phyloP scores from a whole-genome alignment of 2,888 invertebrate genomes.

The Watsonalla binaria region DNA sequence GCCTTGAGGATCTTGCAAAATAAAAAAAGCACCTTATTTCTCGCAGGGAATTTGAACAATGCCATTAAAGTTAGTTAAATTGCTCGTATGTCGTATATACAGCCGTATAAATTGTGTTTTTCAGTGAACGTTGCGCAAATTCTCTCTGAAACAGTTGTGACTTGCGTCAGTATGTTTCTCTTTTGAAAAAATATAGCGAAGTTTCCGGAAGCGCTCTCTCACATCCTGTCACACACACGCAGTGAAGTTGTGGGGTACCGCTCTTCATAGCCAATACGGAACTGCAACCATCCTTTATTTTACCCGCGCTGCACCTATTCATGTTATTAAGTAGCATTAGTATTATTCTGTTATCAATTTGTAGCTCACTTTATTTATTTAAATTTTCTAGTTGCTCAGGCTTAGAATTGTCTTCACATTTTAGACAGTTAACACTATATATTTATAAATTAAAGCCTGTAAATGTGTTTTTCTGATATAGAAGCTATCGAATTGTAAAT shows the following conservation, averaged over 20 bases:
- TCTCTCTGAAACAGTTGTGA: constrained; percentile 30
- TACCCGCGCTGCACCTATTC: not conserved
- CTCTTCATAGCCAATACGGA: constrained; percentile 4
- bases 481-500: no score
- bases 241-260: constrained; percentile 11
- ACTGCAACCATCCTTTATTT: constrained; percentile 5
- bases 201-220: constrained; percentile 21
- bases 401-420: no score
- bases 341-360: not conserved
- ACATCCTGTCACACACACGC: constrained; percentile 31
- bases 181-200: constrained; percentile 22
- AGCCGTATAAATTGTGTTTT: constrained; percentile 5
- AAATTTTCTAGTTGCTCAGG: no score
- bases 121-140: constrained; percentile 10
- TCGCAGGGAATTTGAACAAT: not conserved
- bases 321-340: no score
- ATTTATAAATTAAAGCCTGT: no score
- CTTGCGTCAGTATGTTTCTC: constrained; percentile 29
- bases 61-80: not conserved
- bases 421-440: no score
- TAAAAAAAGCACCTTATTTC: not conserved
- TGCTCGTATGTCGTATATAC: not conserved
- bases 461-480: no score
- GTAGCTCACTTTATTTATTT: no score
- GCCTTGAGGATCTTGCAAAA: not conserved